Conservation (phyloP, 2,113 vertebrate genomes). For the Cebidichthys violaceus region DNA sequence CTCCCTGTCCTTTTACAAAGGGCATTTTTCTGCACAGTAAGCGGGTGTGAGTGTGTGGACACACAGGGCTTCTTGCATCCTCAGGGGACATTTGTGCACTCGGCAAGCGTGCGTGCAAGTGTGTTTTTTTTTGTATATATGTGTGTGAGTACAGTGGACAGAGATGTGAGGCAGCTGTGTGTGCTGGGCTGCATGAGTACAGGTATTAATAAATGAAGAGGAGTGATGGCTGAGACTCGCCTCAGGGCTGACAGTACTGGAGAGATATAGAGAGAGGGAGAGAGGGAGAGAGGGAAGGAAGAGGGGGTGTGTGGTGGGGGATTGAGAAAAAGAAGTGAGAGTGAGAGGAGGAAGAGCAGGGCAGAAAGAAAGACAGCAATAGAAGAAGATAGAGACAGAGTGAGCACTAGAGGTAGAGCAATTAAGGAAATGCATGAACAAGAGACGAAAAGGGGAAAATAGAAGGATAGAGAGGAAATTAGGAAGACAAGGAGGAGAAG, state of each 20-base stretch:
- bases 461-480: constrained; percentile 50
- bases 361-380: constrained; percentile 24
- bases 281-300: neutral
- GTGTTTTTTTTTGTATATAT: constrained; percentile 22
- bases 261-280: constrained; percentile 56
- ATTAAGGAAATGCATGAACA: constrained; percentile 39
- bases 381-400: constrained; percentile 52
- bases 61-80: constrained; percentile 72
- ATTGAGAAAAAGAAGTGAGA: constrained; percentile 14
- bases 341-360: constrained; percentile 11
- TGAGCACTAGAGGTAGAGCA: constrained; percentile 22
- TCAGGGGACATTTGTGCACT: constrained; percentile 72
- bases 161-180: constrained; percentile 67
- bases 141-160: constrained; percentile 43
- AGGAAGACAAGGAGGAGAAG: constrained; percentile 48
- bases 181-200: constrained; percentile 69
- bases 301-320: neutral
- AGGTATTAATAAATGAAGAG: constrained; percentile 83
- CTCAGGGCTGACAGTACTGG: constrained; percentile 73
- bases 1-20: constrained; percentile 80
- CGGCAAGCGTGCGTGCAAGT: constrained; percentile 14
- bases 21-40: constrained; percentile 83
- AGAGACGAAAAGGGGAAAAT: constrained; percentile 34
- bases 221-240: constrained; percentile 79
- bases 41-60: constrained; percentile 72